Evolutionary conservation across 2,888 invertebrate species (phyloP), one percentile per base, ranked within the genome.

Genomic region (Perizoma affinitatum): DNA sequence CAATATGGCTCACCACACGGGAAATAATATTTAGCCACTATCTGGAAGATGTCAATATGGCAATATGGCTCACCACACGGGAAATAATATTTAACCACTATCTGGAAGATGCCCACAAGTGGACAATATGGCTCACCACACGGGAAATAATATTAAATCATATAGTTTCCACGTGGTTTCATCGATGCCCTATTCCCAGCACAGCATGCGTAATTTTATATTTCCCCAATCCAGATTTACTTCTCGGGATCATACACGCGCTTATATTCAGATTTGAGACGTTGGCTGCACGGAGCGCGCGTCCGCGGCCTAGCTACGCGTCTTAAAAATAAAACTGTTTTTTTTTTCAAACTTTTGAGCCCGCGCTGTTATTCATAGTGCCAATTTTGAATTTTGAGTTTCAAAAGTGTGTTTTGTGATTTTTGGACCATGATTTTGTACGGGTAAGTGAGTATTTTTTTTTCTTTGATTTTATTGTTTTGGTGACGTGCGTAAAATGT

Each of bases 381-480:
- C 38, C 49, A 58, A 56, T 65, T 63, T 60, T 57, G 51, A 38
- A 38, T 65, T 58, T 55, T 8, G 42, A 51, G 57, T 62, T 64
- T 5, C 38, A 5, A 67, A 62, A 70, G 54, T 72, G 77, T 73
- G 67, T 51, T 69, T 72, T 71, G 58, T 65, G 63, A 5, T 74
- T 74, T 72, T 69, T 75, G 78, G 78, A 83, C 70, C 68, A 89
- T 90, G 89, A 86, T 90, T 78, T 86, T 90, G 75, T 80, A 82
- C 74, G 72, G 89, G 89, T 90, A 75, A 89, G 90, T 90, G 70
- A 84, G 84, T 86, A 84, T 78, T 71, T 68, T 78, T 71, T 68
- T 61, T 66, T 22, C 22, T 22, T 22, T 65, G 53, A 58, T 60
- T 66, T 64, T 69, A 66, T 70, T 61, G 45, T 61, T 67, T 70